Percentiles rank a stretch among this genome's conserved stretches.
phyloP scores from a whole-genome alignment of 2,113 vertebrate genomes.

The Larimichthys polyactis region DNA sequence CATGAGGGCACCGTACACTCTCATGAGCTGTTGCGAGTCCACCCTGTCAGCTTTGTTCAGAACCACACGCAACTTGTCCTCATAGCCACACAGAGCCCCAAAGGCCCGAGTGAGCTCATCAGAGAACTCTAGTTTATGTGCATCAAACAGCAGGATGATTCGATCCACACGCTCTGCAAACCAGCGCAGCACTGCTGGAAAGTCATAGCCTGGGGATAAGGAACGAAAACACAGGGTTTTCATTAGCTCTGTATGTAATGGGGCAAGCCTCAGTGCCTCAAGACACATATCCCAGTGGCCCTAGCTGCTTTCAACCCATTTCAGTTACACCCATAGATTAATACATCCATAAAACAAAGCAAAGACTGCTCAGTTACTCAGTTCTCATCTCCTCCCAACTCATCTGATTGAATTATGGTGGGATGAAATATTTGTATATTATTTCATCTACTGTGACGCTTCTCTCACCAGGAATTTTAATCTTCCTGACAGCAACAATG shows the following conservation, averaged over 20 bases:
- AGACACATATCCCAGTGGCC: slow-evolving; percentile 53
- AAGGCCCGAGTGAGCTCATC: slow-evolving; percentile 93
- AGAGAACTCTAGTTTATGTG: slow-evolving; percentile 93
- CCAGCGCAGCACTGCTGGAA: slow-evolving; percentile 90
- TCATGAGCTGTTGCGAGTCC: slow-evolving; percentile 92
- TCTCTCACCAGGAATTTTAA: slow-evolving; percentile 3
- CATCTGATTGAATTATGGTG: slow-evolving; percentile 33
- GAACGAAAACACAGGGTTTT: slow-evolving; percentile 60
- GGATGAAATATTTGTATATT: slow-evolving; percentile 3
- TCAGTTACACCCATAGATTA: slow-evolving; percentile 68
- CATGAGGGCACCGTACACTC: slow-evolving; percentile 94
- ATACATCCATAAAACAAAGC: slow-evolving; percentile 61
- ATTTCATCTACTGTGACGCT: background rate
- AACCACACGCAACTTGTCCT: slow-evolving; percentile 94
- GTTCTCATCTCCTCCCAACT: slow-evolving; percentile 40
- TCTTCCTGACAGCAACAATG: background rate
- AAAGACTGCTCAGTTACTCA: slow-evolving; percentile 25
- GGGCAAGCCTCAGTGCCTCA: slow-evolving; percentile 36
- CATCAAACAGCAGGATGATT: slow-evolving; percentile 93
- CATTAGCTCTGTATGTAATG: slow-evolving; percentile 51
- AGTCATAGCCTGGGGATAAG: slow-evolving; percentile 88
- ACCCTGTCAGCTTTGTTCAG: slow-evolving; percentile 94
- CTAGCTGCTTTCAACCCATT: slow-evolving; percentile 21
- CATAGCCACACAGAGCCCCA: slow-evolving; percentile 88
- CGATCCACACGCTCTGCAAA: slow-evolving; percentile 92